Base-by-base conservation (phyloP, 1,140 invertebrate species). In the Bombus vancouverensis region DNA sequence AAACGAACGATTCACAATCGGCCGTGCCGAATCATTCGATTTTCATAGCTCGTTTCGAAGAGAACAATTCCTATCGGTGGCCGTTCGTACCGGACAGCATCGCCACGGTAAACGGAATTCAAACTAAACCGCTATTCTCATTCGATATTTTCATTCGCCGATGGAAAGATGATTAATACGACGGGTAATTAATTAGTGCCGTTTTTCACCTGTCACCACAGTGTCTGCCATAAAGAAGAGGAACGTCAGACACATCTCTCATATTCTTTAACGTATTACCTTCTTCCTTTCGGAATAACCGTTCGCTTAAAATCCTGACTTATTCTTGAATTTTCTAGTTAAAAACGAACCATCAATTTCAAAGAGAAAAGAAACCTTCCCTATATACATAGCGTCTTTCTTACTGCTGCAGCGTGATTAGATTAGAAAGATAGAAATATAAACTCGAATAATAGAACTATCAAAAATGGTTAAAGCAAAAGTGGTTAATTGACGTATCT, bases 1-100 rank as follows among this genome's bases (percentile, higher is more conserved):
- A 83, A 83, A 83, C 82, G 74, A 70, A 78, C 75, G 44, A 78
- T 83, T 83, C 81, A 53, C 73, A 62, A 83, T 76, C 59, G 81
- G 18, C 53, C 42, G 32, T n/a, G 42, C 32, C 22, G 47, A 70
- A 47, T 84, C 82, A 37, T 78, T 78, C 82, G 82, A 71, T 78
- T 78, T 78, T 78, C 65, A 84, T 84, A 37, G 82, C 65, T 78
- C 65, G 74, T 71, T 44, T 34, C 82, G 44, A 5, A 10, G 65
- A 25, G 28, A 34, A 28, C 47, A 9, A 32, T 44, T 34, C 10
- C n/a, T 42, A 74, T 39, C 59, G n/a, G 3, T 8, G 8, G 9
- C 47, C 4, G 15, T 10, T 65, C n/a, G 32, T 2, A 44, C 42
- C 37, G 53, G 2, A 39, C 5, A 42, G 37, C 34, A 15, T 15